A percentile compares a stretch with the other conserved stretches of the same genome.
These are phyloP conservation scores for Tenebrio molitor DNA, from an alignment of 1,140 invertebrate genomes.

Conservation along the genomic window DNA sequence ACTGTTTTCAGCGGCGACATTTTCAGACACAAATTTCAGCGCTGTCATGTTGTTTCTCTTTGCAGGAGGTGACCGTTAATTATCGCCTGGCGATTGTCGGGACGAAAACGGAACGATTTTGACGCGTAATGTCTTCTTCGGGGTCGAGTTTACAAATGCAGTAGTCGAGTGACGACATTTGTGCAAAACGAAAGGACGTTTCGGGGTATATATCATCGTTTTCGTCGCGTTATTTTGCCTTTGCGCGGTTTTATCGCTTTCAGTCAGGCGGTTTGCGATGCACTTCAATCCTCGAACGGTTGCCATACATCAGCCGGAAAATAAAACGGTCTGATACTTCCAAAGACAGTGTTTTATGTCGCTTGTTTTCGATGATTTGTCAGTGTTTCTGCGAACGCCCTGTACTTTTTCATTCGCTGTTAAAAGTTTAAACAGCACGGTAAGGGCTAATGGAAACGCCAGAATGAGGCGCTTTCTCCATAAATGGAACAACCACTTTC, in stretches of 20 bases:
- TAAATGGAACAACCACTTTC: too few relatives aligned
- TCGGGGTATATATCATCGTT: slow-evolving; percentile 54
- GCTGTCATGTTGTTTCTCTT: too few relatives aligned
- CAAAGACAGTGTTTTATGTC: slow-evolving; percentile 56
- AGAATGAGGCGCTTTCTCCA: too few relatives aligned
- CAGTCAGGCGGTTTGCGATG: slow-evolving; percentile 52
- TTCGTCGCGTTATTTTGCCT: slow-evolving; percentile 53
- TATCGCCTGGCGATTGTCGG: too few relatives aligned
- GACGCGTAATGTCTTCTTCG: too few relatives aligned
- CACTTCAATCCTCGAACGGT: slow-evolving; percentile 55
- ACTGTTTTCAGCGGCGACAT: too few relatives aligned
- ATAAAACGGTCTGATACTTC: slow-evolving; percentile 52
- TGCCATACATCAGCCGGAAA: slow-evolving; percentile 54
- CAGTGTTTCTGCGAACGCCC: slow-evolving; percentile 42
- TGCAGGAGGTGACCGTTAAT: too few relatives aligned
- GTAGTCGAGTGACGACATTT: neutral
- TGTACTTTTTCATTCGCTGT: slow-evolving; percentile 19
- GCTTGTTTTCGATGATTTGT: slow-evolving; percentile 53
- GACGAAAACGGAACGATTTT: too few relatives aligned
- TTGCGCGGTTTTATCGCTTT: slow-evolving; percentile 54
- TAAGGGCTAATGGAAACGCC: slow-evolving; percentile 7
- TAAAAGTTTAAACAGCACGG: slow-evolving; percentile 32
- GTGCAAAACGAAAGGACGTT: slow-evolving; percentile 35
- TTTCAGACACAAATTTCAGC: too few relatives aligned
- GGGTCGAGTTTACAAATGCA: neutral